Evolutionary conservation across 2,113 vertebrate species (phyloP), one percentile per base, ranked within the genome.

Genomic region (Redunca redunca): DNA sequence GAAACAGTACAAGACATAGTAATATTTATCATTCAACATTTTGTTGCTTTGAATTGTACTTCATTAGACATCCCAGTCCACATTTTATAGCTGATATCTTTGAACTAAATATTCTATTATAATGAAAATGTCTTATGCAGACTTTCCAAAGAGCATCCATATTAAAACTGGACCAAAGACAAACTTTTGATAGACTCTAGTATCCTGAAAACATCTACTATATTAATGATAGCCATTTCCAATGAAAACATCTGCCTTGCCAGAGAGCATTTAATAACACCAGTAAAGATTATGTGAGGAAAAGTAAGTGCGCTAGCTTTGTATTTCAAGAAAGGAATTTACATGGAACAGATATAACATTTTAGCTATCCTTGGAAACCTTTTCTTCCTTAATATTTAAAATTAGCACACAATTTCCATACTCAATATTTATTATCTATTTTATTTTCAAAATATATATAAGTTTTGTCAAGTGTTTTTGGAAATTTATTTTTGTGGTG

Each of bases 211-310:
- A 93, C 3, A 4, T 88, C 81, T 82, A 30, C 15, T 92, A 12
- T 80, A 53, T 46, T 55, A 15, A 87, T 43, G 88, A 25, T 52
- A 96, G 23, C n/a, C 21, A 78, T 95, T 93, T 93, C 71, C 71
- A 97, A 94, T 48, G 53, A 98, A 98, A 98, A 94, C 5, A 94
- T 15, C 15, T 74, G 7, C 58, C 90, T 50, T 96, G 50, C 16
- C 90, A 96, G 55, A 82, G 8, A 88, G 74, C 25, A 92, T 11
- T 89, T 77, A 87, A 96, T 8, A 94, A 95, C 91, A 93, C 26
- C 92, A 25, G 17, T 77, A 94, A 97, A 36, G 26, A 88, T 43
- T 85, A 11, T 91, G 58, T 90, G 80, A 97, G 8, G 2, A 21
- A 53, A 77, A 86, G 19, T 80, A 97, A 71, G 7, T 60, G 5